Percentiles rank a stretch among this genome's conserved stretches.
Conservation (phyloP, 2,113 vertebrate genomes). For the Montifringilla adamsi region DNA sequence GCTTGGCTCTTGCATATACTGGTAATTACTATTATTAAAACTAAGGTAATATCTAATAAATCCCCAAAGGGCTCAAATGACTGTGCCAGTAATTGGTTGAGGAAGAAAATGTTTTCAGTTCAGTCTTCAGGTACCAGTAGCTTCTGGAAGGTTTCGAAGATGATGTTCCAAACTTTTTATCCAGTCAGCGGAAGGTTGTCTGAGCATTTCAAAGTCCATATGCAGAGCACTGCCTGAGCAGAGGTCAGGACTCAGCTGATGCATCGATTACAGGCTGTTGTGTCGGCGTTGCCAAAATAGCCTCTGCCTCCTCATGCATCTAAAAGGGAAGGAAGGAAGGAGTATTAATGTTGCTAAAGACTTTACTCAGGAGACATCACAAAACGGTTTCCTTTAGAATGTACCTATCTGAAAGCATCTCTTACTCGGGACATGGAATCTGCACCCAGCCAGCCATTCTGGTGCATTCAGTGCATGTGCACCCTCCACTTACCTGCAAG, state of each 20-base stretch:
- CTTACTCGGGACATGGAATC: background rate
- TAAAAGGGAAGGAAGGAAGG: conserved; percentile 39
- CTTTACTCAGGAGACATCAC: background rate
- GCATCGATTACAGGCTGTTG: conserved; percentile 77
- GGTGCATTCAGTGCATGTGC: background rate
- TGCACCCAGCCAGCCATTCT: background rate
- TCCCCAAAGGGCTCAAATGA: conserved; percentile 45
- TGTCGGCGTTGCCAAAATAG: conserved; percentile 82
- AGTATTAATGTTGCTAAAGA: background rate
- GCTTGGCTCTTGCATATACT: conserved; percentile 51
- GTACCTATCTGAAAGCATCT: background rate
- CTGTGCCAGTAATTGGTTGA: conserved; percentile 52
- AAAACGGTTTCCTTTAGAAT: background rate
- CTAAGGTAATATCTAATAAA: conserved; percentile 17
- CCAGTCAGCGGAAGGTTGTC: conserved; percentile 47
- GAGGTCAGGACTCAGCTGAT: conserved; percentile 85
- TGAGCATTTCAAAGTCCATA: conserved; percentile 52
- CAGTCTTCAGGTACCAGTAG: conserved; percentile 67
- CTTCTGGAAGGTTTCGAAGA: conserved; percentile 40
- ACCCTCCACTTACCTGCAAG: conserved; percentile 81
- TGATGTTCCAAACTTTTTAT: conserved; percentile 55
- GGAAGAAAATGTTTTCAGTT: conserved; percentile 58
- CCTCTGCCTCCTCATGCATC: conserved; percentile 98
- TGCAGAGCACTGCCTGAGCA: background rate
- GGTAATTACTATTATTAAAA: conserved; percentile 46